A percentile compares a stretch with the other conserved stretches of the same genome.
Evolutionary conservation across 2,888 invertebrate species (phyloP).

Genomic region (Cancer borealis): DNA sequence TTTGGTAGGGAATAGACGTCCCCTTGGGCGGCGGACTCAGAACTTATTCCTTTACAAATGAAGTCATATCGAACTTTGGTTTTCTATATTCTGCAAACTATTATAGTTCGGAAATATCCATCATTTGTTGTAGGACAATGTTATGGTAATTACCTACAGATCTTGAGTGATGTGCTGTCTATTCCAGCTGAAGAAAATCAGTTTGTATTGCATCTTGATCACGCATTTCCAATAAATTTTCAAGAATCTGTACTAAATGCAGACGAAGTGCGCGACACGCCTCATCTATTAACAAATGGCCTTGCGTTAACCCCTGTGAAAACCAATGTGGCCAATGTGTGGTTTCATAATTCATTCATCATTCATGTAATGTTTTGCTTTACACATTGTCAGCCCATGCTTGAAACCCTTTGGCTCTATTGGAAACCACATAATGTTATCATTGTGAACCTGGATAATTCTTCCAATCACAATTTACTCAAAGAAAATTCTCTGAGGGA

Average conservation of each 20-base stretch:
- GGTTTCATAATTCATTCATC: not conserved
- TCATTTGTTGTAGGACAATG: not conserved
- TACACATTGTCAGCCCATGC: not conserved
- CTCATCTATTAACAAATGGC: not conserved
- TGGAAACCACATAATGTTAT: not conserved
- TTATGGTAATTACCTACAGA: not conserved
- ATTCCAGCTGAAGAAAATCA: not conserved
- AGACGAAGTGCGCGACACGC: not conserved
- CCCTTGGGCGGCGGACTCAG: not conserved
- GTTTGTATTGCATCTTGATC: not conserved
- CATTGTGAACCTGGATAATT: not conserved
- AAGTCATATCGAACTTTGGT: not conserved
- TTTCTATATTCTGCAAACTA: not conserved
- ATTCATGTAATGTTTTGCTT: not conserved
- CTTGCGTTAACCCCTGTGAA: not conserved
- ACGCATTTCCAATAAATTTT: not conserved
- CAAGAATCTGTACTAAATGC: not conserved
- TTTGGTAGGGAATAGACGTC: not conserved
- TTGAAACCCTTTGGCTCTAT: not conserved
- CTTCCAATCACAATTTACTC: not conserved
- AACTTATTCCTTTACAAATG: not conserved
- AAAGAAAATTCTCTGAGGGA: not conserved
- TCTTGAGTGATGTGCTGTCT: not conserved
- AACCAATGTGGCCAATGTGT: not conserved
- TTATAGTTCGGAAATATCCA: not conserved